These are phyloP conservation scores for Premnoplex brunnescens DNA, from an alignment of 2,797 vertebrate genomes.

Conservation along the genomic window DNA sequence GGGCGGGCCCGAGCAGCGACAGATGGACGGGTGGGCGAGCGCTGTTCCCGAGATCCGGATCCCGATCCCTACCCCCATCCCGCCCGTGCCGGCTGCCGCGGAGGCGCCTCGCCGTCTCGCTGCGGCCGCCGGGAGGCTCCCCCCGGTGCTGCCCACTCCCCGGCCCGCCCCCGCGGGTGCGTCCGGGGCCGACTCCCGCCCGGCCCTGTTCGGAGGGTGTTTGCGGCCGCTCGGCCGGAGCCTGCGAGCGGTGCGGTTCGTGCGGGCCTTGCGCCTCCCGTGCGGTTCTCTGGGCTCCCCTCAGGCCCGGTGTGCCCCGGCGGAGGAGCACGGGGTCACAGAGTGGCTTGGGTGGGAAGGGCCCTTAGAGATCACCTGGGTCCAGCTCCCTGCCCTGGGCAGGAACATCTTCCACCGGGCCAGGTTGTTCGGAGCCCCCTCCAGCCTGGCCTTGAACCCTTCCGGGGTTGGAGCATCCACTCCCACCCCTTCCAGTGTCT, in stretches of 20 bases:
- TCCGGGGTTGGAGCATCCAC: background rate
- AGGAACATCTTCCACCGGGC: no score
- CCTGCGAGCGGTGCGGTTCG: no score
- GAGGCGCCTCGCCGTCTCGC: fast-evolving
- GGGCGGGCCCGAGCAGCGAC: background rate
- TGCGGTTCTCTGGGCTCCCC: fast-evolving
- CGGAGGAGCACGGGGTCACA: fast-evolving
- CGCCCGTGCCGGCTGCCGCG: fast-evolving
- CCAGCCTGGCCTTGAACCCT: background rate
- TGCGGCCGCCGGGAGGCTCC: fast-evolving
- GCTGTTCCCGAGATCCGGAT: fast-evolving
- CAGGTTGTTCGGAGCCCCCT: background rate
- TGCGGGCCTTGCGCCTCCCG: no score
- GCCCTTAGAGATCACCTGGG: background rate
- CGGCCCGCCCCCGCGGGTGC: no score
- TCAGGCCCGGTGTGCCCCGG: background rate
- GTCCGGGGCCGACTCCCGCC: background rate
- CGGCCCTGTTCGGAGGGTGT: no score
- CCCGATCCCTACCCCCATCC: no score
- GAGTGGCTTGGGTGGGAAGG: background rate
- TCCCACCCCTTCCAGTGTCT: background rate
- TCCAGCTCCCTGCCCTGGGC: fast-evolving
- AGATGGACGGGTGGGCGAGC: fast-evolving
- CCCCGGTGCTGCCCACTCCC: fast-evolving
- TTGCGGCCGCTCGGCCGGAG: no score